Base-by-base conservation (phyloP, 2,113 vertebrate genomes). In the Orientallactaga bullata region DNA sequence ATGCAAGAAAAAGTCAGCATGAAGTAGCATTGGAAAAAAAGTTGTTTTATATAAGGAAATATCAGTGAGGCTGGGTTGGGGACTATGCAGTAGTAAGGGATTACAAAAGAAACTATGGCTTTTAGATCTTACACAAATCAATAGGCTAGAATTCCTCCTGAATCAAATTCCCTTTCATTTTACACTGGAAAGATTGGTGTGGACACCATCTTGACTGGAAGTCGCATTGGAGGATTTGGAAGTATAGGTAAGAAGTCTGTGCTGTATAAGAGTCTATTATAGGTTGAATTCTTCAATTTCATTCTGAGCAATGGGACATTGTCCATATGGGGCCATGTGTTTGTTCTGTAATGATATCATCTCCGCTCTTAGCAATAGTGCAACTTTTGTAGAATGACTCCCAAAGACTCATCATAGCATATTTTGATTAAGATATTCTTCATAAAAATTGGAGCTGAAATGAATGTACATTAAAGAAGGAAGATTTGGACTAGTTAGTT, bases 41-140 rank as follows among this genome's bases (percentile, higher is more conserved):
- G 42, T 47, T 47, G 42, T 47, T 47, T 47, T 47, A 47, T 47
- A 47, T 8, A 47, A 47, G 42, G 42, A 47, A 47, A 8, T 8
- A 47, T 47, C 42, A 47, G 42, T 60, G 28, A 23, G 30, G 12
- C 35, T 26, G 11, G 24, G 8, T 63, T 21, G 32, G 28, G 28
- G 20, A 55, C 28, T 5, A 11, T 18, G 9, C 4, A 7, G 24
- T 42, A 1, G 17, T 3, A 42, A 76, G 13, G 8, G 15, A 0
- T 30, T 10, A 32, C 39, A 30, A 12, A 80, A 20, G 18, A 13
- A 37, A n/a, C 21, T 5, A 10, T 24, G 12, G 2, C 24, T 58
- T 18, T 42, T 24, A 1, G 1, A 26, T 7, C 20, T 73, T 72
- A 11, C 4, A 74, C 18, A 84, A 51, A 74, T 32, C 1, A 0